Evolutionary conservation across 2,797 vertebrate genomes (phyloP), one percentile per base, ranked within the genome.

Genomic region (Gila robusta): DNA sequence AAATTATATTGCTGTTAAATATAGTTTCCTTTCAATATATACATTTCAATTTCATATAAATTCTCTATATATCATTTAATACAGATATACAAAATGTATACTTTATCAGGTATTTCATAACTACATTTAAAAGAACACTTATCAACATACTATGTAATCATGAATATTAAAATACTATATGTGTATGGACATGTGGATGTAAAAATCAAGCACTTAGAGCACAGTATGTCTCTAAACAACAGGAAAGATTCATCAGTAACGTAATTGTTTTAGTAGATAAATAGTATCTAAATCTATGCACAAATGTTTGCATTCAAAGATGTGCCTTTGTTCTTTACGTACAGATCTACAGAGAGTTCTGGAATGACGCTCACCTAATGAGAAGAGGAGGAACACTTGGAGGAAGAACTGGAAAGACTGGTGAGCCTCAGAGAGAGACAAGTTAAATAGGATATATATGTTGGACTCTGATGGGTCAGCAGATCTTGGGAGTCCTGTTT

Each of bases 371-470:
- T 91, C 87, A 91, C 90, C 90, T 90, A 87, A 26, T 64, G 85
- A 89, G 71, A 90, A 88, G 74, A 93, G 71, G 91, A 90, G 90
- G 86, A 88, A 92, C 89, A 91, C 91, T 91, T 88, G 90, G 90
- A 91, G 86, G 93, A 91, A 89, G 92, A 92, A 91, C 91, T 86
- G 90, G 90, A 91, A 82, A 90, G 90, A 93, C 93, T 88, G 89
- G 82, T 89, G 81, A 92, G 85, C 66, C 87, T 74, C 91, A 90
- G 87, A 90, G 90, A 74, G 87, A 87, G 91, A 93, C 93, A 94
- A 91, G 89, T 77, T 83, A 83, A 90, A 83, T 83, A 85, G 89
- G 85, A 92, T 95, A 92, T 95, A 95, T 95, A 95, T 93, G 94
- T 89, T 86, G 87, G 85, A 47, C 88, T 74, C 89, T 81, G 92